Evolutionary conservation across 2,113 vertebrate species (phyloP).

Genomic region (Cranoglanis bouderius): DNA sequence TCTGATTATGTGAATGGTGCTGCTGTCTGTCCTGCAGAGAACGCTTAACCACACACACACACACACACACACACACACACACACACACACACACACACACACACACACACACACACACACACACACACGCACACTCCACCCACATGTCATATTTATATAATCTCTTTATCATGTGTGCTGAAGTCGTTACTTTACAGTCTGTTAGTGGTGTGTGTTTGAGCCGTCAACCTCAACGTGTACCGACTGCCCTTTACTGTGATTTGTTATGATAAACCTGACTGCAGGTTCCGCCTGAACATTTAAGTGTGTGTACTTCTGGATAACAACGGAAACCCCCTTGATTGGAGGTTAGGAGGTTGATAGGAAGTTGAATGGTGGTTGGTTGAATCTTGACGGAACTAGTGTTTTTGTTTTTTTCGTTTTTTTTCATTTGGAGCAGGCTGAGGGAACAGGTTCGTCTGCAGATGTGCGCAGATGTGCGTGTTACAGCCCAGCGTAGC

Average conservation of each 20-base stretch:
- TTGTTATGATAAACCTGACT: constrained; percentile 4
- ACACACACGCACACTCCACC: too few relatives aligned
- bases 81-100: neutral
- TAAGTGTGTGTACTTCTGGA: neutral
- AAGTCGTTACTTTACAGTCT: neutral
- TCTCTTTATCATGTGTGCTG: neutral
- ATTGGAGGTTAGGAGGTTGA: neutral
- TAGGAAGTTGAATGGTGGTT: neutral
- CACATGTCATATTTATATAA: neutral
- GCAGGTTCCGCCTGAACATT: neutral
- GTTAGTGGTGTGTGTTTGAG: neutral
- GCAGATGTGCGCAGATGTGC: neutral
- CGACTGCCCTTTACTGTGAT: neutral
- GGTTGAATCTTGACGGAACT: neutral
- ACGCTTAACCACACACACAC: neutral
- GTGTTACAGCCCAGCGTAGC: neutral
- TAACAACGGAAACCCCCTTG: neutral
- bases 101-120: neutral
- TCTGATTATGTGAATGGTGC: too few relatives aligned
- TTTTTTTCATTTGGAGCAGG: neutral
- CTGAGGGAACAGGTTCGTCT: neutral
- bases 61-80: too few relatives aligned
- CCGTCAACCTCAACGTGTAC: neutral
- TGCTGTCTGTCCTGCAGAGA: too few relatives aligned
- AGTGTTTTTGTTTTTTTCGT: neutral